Conservation (phyloP, 2,888 invertebrate genomes). For the Lasioglossum vierecki region DNA sequence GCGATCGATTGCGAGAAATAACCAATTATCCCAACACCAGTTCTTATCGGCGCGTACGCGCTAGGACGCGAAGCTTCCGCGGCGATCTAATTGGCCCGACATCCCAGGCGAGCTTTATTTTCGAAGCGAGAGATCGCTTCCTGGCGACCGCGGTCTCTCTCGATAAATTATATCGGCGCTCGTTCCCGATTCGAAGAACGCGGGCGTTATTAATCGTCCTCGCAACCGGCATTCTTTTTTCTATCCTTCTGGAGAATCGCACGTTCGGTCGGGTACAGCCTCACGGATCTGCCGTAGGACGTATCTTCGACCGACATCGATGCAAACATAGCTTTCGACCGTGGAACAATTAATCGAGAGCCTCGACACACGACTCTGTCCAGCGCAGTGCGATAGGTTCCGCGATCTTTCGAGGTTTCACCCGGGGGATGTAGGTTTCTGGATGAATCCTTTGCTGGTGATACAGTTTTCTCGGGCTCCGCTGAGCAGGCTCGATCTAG, state of each 20-base stretch:
- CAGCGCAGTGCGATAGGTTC: neutral
- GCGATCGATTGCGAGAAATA: conserved; percentile 62
- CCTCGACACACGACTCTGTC: neutral
- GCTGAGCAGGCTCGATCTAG: neutral
- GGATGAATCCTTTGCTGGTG: neutral
- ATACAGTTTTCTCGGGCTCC: neutral
- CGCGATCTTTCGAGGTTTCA: neutral
- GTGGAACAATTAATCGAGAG: conserved; percentile 21
- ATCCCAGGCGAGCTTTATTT: conserved; percentile 34
- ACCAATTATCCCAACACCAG: conserved; percentile 64
- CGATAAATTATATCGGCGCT: conserved; percentile 43
- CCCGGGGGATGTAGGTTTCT: no score
- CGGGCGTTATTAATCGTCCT: conserved; percentile 45
- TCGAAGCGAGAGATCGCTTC: neutral
- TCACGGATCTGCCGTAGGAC: conserved; percentile 29
- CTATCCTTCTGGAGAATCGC: neutral
- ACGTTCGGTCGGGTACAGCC: neutral
- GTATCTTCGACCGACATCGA: conserved; percentile 27
- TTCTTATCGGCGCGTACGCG: conserved; percentile 41
- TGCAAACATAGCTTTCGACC: neutral
- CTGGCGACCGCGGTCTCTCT: neutral
- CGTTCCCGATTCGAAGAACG: conserved; percentile 13
- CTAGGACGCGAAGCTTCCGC: conserved; percentile 34
- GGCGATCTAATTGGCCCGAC: conserved; percentile 51
- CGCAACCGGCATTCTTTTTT: conserved; percentile 12